These are phyloP conservation scores for Leptonema lineaticorne DNA, from an alignment of 1,140 invertebrate species.

Conservation along the genomic window DNA sequence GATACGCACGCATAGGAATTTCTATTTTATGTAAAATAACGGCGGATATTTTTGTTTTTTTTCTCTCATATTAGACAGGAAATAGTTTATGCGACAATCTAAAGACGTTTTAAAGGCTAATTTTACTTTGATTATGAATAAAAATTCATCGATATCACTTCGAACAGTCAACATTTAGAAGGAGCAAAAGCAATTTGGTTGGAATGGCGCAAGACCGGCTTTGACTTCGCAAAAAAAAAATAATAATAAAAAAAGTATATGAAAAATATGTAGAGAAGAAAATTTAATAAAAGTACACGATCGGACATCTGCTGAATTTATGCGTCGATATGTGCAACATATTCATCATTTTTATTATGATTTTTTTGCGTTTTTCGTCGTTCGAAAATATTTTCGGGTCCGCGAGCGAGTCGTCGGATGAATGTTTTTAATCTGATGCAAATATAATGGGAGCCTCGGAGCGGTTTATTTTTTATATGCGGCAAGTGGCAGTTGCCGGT, in stretches of 20 bases:
- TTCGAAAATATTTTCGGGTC: conserved; percentile 19
- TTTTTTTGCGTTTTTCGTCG: conserved; percentile 16
- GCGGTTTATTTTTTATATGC: conserved; percentile 36
- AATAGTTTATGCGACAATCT: no score
- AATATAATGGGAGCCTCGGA: conserved; percentile 36
- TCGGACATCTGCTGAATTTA: conserved; percentile 25
- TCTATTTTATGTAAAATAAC: no score
- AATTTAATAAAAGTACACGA: conserved; percentile 24
- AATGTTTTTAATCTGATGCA: conserved; percentile 40
- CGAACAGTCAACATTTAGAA: no score
- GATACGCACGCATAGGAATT: no score
- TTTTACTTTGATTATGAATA: no score
- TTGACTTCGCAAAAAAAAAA: not conserved
- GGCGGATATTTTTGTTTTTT: no score
- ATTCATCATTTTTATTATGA: conserved; percentile 31
- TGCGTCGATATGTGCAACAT: conserved; percentile 23
- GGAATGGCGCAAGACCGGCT: not conserved
- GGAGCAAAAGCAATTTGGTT: no score
- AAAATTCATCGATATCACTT: no score
- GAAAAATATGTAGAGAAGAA: conserved; percentile 17
- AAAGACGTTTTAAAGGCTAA: no score
- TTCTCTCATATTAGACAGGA: no score
- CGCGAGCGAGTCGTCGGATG: conserved; percentile 26
- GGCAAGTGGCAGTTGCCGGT: conserved; percentile 36
- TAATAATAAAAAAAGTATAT: no score